Conservation (phyloP, 2,113 vertebrate genomes). For the Nycticryphes semicollaris region DNA sequence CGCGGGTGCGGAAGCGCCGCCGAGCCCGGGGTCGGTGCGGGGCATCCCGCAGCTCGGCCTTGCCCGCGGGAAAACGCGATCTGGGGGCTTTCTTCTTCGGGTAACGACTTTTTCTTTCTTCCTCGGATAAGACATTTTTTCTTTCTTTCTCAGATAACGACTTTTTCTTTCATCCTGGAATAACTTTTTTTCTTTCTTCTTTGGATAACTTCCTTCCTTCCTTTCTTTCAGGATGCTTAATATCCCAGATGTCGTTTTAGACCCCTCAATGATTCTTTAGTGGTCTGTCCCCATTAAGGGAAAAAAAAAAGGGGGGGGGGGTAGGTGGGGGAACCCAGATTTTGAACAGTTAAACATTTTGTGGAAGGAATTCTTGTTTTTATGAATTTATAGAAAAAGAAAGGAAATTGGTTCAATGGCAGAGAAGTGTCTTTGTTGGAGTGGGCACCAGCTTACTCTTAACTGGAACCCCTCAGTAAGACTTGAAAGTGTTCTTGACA, state of each 20-base stretch:
- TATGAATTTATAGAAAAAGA: not conserved
- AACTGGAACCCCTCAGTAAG: not conserved
- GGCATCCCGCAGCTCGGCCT: not conserved
- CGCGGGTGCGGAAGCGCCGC: not conserved
- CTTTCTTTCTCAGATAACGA: not conserved
- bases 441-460: not conserved
- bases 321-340: no score
- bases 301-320: not conserved
- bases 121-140: not conserved
- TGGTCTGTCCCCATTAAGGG: fast-evolving
- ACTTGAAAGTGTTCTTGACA: not conserved
- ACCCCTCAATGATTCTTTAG: fast-evolving
- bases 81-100: not conserved
- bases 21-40: not conserved
- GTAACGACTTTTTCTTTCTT: not conserved
- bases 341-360: not conserved
- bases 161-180: not conserved
- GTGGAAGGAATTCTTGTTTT: not conserved
- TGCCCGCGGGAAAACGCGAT: not conserved
- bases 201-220: not conserved
- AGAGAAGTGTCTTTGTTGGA: not conserved
- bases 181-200: not conserved
- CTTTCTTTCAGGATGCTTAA: not conserved
- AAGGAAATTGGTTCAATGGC: not conserved
- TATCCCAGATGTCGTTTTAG: not conserved